These are phyloP conservation scores for Puma concolor DNA, from an alignment of 2,113 vertebrate species.

Conservation along the genomic window DNA sequence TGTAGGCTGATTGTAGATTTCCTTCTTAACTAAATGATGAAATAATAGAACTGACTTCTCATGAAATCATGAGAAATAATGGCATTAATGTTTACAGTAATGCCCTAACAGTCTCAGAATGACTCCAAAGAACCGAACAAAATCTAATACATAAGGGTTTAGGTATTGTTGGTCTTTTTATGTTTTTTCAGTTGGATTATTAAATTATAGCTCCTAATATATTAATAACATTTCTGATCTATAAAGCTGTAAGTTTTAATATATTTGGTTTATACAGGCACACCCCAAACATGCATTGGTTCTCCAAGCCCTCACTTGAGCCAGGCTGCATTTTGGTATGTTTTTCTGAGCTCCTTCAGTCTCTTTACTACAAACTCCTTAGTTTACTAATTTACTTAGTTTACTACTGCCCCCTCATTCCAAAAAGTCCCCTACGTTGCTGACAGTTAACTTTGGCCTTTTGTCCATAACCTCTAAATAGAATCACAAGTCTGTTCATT, in stretches of 20 bases:
- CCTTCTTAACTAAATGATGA: constrained; percentile 79
- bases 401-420: not conserved
- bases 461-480: not conserved
- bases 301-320: not conserved
- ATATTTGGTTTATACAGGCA: not conserved
- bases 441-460: not conserved
- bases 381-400: too few relatives aligned
- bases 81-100: not conserved
- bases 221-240: not conserved
- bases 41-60: constrained; percentile 66
- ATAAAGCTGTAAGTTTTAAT: not conserved
- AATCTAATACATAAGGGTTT: constrained; percentile 55
- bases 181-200: constrained; percentile 36
- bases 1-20: constrained; percentile 76
- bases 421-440: not conserved
- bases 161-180: constrained; percentile 24
- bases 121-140: constrained; percentile 55
- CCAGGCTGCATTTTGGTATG: not conserved
- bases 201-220: constrained; percentile 46
- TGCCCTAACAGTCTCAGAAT: constrained; percentile 27
- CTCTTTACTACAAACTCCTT: not conserved
- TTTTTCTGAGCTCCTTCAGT: not conserved
- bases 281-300: not conserved
- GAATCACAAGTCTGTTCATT: not conserved
- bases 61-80: constrained; percentile 72